These are phyloP conservation scores for Parazoanthus darwini DNA, from an alignment of 92 coral and sea anemone species.

Conservation along the genomic window DNA sequence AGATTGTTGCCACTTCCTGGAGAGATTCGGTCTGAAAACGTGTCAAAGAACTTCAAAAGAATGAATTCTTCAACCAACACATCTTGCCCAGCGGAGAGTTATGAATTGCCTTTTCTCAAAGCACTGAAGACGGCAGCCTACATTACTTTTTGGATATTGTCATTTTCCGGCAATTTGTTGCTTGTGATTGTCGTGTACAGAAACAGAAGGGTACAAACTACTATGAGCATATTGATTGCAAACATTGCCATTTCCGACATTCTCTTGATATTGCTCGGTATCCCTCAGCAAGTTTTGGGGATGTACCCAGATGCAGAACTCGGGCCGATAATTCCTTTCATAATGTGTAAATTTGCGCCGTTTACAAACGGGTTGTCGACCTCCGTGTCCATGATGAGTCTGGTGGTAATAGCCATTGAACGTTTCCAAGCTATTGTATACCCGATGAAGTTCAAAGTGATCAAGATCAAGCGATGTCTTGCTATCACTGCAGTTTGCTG, in stretches of 20 bases:
- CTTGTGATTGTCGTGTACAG: slow-evolving; percentile 8
- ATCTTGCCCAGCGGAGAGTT: not conserved
- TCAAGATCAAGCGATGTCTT: not conserved
- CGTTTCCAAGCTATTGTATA: slow-evolving; percentile 33
- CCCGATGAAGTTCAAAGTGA: not conserved
- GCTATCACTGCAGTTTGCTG: slow-evolving; percentile 13
- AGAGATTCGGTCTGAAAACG: not conserved
- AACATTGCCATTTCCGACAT: slow-evolving; percentile 31
- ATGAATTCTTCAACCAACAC: not conserved
- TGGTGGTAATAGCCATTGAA: slow-evolving; percentile 16
- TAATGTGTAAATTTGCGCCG: slow-evolving; percentile 30
- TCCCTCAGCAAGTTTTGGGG: slow-evolving; percentile 11
- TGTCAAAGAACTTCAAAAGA: not conserved
- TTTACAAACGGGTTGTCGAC: slow-evolving; percentile 28
- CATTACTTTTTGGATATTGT: not conserved
- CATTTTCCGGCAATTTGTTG: not conserved
- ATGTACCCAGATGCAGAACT: not conserved
- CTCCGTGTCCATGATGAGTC: slow-evolving; percentile 25
- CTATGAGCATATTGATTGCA: slow-evolving; percentile 19
- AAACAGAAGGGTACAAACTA: slow-evolving; percentile 1
- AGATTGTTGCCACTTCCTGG: not conserved
- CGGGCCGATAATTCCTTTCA: slow-evolving; percentile 1
- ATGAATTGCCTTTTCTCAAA: not conserved
- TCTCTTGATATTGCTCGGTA: slow-evolving; percentile 9
- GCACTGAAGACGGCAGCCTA: slow-evolving; percentile 22